Conservation (phyloP, 92 coral and sea anemone genomes). For the Scolanthus callimorphus region DNA sequence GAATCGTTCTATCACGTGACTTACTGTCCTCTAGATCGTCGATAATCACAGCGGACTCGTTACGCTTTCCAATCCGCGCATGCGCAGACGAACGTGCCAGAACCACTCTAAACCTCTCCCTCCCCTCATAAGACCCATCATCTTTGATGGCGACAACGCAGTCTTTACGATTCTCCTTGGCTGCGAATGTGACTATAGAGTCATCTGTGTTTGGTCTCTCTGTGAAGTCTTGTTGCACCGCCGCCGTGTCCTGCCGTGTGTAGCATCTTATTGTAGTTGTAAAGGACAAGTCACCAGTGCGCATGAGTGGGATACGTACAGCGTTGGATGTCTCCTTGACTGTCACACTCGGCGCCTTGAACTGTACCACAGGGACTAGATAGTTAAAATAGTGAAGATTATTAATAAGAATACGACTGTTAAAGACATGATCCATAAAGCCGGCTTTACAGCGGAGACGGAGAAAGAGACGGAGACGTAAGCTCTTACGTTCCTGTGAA, state of each 20-base stretch:
- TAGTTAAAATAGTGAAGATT: no score
- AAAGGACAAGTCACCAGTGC: slow-evolving; percentile 78
- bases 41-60: slow-evolving; percentile 54
- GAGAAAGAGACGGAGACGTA: no score
- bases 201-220: slow-evolving; percentile 77
- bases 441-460: no score
- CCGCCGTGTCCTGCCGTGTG: slow-evolving; percentile 82
- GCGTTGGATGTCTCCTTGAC: slow-evolving; percentile 54
- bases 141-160: slow-evolving; percentile 68
- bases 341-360: slow-evolving; percentile 37
- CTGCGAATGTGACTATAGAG: slow-evolving; percentile 62
- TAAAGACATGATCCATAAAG: no score
- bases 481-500: no score
- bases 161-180: slow-evolving; percentile 63
- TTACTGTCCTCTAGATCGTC: slow-evolving; percentile 74
- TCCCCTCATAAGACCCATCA: slow-evolving; percentile 65
- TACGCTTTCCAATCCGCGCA: slow-evolving; percentile 68
- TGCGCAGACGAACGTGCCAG: slow-evolving; percentile 38
- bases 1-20: no score
- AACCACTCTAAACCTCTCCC: slow-evolving; percentile 66
- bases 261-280: slow-evolving; percentile 77
- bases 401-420: no score
- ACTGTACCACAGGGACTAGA: slow-evolving; percentile 80
- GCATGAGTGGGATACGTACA: slow-evolving; percentile 57
- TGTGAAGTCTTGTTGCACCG: slow-evolving; percentile 65